phyloP scores from a whole-genome alignment of 2,888 invertebrate genomes.

The Sclerodermus sp. region DNA sequence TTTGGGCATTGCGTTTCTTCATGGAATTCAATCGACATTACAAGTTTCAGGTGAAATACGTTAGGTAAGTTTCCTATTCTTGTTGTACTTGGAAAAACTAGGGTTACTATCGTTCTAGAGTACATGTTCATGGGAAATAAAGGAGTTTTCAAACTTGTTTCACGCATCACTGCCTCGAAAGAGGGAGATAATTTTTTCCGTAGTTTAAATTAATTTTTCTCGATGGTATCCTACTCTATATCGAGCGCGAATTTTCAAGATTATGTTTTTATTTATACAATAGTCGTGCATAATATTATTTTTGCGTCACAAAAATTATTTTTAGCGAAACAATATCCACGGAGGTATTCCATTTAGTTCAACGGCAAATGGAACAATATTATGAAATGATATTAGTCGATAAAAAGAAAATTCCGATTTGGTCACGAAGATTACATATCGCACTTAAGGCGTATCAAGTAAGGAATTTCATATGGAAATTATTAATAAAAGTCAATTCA shows the following conservation, averaged over 20 bases:
- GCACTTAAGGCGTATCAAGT: slow-evolving; percentile 73
- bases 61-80: slow-evolving; percentile 66
- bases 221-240: no score
- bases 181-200: not conserved
- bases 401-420: slow-evolving; percentile 79
- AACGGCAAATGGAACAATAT: slow-evolving; percentile 86
- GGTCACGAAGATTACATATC: slow-evolving; percentile 85
- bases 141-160: slow-evolving; percentile 40
- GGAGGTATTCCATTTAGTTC: slow-evolving; percentile 90
- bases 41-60: slow-evolving; percentile 83
- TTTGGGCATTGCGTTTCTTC: slow-evolving; percentile 93
- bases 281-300: slow-evolving; percentile 7
- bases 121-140: slow-evolving; percentile 11
- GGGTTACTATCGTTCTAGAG: not conserved
- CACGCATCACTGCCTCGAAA: slow-evolving; percentile 29
- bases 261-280: not conserved
- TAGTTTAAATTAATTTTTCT: not conserved
- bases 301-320: slow-evolving; percentile 30
- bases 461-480: slow-evolving; percentile 14
- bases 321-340: slow-evolving; percentile 90
- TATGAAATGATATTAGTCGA: slow-evolving; percentile 83
- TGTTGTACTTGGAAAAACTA: not conserved
- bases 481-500: no score
- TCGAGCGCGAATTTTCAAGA: no score
- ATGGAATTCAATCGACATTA: slow-evolving; percentile 95